Percentiles rank a stretch among this genome's conserved stretches.
Evolutionary conservation across 2,113 vertebrate genomes (phyloP).

Genomic region (Tragelaphus buxtoni): DNA sequence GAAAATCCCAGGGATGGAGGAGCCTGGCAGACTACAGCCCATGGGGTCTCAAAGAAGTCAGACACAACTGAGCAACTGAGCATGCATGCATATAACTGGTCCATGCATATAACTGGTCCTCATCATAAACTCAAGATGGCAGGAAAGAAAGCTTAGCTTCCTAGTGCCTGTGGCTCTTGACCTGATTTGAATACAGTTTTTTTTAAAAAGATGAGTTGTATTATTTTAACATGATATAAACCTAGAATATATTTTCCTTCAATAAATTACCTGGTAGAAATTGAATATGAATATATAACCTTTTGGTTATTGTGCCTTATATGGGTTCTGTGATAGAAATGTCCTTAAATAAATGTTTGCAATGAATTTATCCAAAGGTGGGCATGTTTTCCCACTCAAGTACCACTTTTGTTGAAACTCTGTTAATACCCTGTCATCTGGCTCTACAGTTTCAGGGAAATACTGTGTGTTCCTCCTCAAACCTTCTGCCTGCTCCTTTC

Average conservation of each 20-base stretch:
- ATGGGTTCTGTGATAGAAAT: not conserved
- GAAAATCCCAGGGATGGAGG: not conserved
- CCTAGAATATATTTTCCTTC: not conserved
- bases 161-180: not conserved
- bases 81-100: not conserved
- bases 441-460: not conserved
- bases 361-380: not conserved
- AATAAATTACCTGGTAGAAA: not conserved
- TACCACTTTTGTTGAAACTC: not conserved
- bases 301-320: not conserved
- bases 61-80: not conserved
- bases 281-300: not conserved
- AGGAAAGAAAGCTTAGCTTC: not conserved
- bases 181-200: not conserved
- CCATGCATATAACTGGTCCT: not conserved
- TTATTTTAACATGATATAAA: not conserved
- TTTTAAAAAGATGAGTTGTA: not conserved
- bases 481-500: not conserved
- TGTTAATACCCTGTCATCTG: not conserved
- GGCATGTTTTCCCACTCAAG: not conserved
- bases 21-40: not conserved
- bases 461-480: not conserved
- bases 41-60: not conserved
- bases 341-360: not conserved
- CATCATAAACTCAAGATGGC: not conserved